Percentiles rank a stretch among this genome's conserved stretches.
phyloP scores from a whole-genome alignment of 2,113 vertebrate species.

The Grantiella picta region DNA sequence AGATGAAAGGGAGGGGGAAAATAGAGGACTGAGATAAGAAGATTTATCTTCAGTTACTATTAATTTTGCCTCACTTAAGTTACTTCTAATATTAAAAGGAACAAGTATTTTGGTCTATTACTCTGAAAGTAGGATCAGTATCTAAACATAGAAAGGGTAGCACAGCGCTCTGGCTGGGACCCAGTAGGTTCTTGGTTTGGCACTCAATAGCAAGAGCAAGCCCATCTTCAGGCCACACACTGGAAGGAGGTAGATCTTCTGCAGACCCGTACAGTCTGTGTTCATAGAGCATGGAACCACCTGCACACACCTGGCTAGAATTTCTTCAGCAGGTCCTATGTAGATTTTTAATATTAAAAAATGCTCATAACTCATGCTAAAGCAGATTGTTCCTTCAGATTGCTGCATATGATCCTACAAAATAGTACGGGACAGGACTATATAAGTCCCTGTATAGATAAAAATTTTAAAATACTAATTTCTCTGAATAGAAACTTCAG shows the following conservation, averaged over 20 bases:
- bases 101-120: neutral
- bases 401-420: neutral
- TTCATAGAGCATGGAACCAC: neutral
- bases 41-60: neutral
- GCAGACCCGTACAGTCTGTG: neutral
- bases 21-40: rapidly evolving
- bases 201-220: neutral
- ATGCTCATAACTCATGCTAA: neutral
- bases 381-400: neutral
- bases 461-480: neutral
- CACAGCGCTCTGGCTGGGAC: neutral
- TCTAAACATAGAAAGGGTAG: neutral
- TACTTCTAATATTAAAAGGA: neutral
- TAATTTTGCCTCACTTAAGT: neutral
- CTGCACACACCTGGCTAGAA: neutral
- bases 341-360: neutral
- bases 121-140: neutral
- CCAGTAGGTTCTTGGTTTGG: neutral
- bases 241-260: neutral
- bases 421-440: neutral
- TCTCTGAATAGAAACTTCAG: neutral
- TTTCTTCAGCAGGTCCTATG: neutral
- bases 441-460: neutral
- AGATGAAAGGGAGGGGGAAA: neutral
- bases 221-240: neutral